These are phyloP conservation scores for Drosophila maculinotata DNA, from an alignment of 2,888 invertebrate species.

Conservation along the genomic window DNA sequence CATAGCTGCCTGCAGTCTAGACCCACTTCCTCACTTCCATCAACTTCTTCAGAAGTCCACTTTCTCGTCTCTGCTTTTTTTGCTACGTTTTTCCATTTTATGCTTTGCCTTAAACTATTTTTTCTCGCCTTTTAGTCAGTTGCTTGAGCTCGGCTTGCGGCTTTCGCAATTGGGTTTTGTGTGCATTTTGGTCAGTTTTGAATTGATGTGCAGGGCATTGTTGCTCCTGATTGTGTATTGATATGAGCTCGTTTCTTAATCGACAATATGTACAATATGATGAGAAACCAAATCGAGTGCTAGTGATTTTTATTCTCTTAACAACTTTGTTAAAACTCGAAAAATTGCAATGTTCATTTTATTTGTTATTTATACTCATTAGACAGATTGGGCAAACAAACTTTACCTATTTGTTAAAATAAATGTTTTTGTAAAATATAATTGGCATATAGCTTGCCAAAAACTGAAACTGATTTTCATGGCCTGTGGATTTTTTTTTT, in stretches of 20 bases:
- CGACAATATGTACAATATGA: neutral
- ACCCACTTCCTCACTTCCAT: slow-evolving; percentile 4
- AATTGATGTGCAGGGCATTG: slow-evolving; percentile 14
- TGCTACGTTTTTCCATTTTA: slow-evolving; percentile 1
- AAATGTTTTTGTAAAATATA: too few relatives aligned
- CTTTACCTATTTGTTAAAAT: too few relatives aligned
- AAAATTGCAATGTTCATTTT: too few relatives aligned
- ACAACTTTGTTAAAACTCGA: neutral
- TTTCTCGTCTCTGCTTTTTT: slow-evolving; percentile 1
- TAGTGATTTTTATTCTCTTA: neutral
- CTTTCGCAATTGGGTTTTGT: slow-evolving; percentile 22
- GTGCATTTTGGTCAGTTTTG: slow-evolving; percentile 12
- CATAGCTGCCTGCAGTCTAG: slow-evolving; percentile 52
- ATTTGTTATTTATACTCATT: too few relatives aligned
- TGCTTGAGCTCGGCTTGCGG: slow-evolving; percentile 15
- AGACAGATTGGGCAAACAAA: too few relatives aligned
- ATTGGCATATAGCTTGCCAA: too few relatives aligned
- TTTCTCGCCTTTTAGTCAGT: neutral
- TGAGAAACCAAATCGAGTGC: neutral
- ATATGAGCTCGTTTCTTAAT: slow-evolving; percentile 2
- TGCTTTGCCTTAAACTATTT: slow-evolving; percentile 1
- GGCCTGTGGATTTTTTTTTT: too few relatives aligned
- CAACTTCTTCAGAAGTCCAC: neutral
- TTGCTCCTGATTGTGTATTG: slow-evolving; percentile 9
- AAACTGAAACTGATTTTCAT: too few relatives aligned